Conservation (phyloP, 2,888 invertebrate genomes). For the Antitype chi region DNA sequence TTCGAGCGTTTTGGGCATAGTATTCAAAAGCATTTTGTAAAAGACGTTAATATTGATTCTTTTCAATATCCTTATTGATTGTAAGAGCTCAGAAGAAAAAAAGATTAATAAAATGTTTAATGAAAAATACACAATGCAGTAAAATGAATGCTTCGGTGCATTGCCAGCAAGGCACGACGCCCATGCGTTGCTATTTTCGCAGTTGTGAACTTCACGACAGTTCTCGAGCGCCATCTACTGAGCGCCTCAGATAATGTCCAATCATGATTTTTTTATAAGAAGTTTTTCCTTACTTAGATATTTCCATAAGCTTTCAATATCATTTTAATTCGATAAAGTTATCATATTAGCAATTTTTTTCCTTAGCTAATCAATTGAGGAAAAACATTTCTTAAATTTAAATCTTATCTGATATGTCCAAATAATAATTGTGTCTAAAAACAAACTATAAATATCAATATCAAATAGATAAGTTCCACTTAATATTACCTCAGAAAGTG, state of each 20-base stretch:
- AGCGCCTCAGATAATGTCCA: too few relatives aligned
- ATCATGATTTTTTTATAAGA: neutral
- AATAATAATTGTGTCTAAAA: neutral
- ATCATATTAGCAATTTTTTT: neutral
- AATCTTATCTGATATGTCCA: neutral
- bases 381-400: neutral
- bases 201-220: too few relatives aligned
- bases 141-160: too few relatives aligned
- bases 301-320: neutral
- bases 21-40: neutral
- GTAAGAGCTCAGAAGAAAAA: too few relatives aligned
- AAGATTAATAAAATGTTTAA: too few relatives aligned
- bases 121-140: too few relatives aligned
- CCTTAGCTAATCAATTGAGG: neutral
- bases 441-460: neutral
- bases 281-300: neutral
- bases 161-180: too few relatives aligned
- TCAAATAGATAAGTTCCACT: neutral
- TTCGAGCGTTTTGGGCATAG: slow-evolving; percentile 3
- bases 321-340: too few relatives aligned
- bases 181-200: too few relatives aligned
- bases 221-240: too few relatives aligned
- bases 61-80: neutral
- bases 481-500: neutral
- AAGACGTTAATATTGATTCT: neutral